A percentile compares a stretch with the other conserved stretches of the same genome.
phyloP scores from a whole-genome alignment of 2,797 vertebrate genomes.

The Sparidentex hasta region DNA sequence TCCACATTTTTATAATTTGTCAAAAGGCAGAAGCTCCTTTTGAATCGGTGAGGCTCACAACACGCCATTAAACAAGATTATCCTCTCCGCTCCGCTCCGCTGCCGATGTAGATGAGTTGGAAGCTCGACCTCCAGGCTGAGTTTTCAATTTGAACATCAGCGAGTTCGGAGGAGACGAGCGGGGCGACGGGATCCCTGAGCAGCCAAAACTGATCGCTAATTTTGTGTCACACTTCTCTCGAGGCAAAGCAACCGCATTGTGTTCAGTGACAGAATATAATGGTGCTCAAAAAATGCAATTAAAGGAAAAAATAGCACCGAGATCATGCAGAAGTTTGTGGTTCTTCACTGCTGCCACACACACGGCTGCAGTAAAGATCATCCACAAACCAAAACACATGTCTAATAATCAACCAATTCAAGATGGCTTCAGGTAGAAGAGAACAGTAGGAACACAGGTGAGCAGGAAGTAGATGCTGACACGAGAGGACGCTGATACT shows the following conservation, averaged over 20 bases:
- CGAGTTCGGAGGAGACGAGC: neutral
- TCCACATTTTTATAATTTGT: constrained; percentile 17
- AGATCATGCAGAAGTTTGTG: too few relatives aligned
- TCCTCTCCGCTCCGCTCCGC: constrained; percentile 15
- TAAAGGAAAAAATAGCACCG: too few relatives aligned
- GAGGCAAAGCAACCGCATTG: neutral
- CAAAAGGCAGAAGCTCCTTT: constrained; percentile 29
- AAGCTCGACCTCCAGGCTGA: constrained; percentile 33
- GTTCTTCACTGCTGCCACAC: too few relatives aligned
- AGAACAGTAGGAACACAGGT: too few relatives aligned
- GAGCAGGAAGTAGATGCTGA: too few relatives aligned
- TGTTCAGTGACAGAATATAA: too few relatives aligned
- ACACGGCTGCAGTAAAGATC: too few relatives aligned
- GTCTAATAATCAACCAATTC: too few relatives aligned
- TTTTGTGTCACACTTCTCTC: constrained; percentile 6
- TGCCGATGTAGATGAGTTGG: constrained; percentile 24
- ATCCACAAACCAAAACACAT: too few relatives aligned
- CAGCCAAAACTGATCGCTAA: neutral
- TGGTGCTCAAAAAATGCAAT: too few relatives aligned
- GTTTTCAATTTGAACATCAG: constrained; percentile 41
- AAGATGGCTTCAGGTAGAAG: too few relatives aligned
- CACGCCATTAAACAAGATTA: constrained; percentile 59
- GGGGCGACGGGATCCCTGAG: constrained; percentile 9
- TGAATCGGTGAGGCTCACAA: constrained; percentile 29
- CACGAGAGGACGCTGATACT: too few relatives aligned